Base-by-base conservation (phyloP, 1,140 invertebrate species). In the Himalopsyche phryganea region DNA sequence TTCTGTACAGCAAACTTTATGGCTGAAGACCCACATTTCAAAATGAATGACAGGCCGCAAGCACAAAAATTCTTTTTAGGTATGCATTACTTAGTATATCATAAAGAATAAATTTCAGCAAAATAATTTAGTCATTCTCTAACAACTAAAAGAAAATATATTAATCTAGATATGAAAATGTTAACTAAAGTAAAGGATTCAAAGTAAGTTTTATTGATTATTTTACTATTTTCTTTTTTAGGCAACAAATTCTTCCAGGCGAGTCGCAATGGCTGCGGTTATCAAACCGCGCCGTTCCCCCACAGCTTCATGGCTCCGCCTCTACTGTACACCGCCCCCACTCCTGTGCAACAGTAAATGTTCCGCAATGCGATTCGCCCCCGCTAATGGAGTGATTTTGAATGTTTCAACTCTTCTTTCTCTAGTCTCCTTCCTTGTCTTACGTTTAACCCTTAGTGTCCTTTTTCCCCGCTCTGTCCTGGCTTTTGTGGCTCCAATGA, bases 231-330 rank as follows among this genome's bases (percentile, higher is more conserved):
- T 9, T 28, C 9, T 46, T 48, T 65, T 64, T 19, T 57, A 76
- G 75, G 74, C 50, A 73, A 74, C 56, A 78, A 78, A 46, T 76
- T 71, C 65, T 78, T 75, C 54, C 75, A 75, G 45, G 69, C 74
- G 1, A 73, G 73, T n/a, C 73, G 75, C 9, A 74, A 70, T n/a
- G 63, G 74, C 0, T 78, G 76, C 58, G 75, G 75, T 19, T 78
- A 78, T 63, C 75, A 78, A 61, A 74, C 76, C 14, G 70, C 74
- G 0, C 71, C 73, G 10, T 77, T 74, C 66, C 67, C 75, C 1
- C 74, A 78, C 65, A 64, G 75, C 58, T 74, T 64, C 54, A 55
- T 75, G 4, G 71, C 75, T 10, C 75, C 75, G 44, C 71, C 72
- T 4, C 60, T 78, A 57, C 66, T 78, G 11, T 77, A 78, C 50